Percentiles rank a stretch among this genome's conserved stretches.
Evolutionary conservation across 2,113 vertebrate species (phyloP).

Genomic region (Mastomys coucha): DNA sequence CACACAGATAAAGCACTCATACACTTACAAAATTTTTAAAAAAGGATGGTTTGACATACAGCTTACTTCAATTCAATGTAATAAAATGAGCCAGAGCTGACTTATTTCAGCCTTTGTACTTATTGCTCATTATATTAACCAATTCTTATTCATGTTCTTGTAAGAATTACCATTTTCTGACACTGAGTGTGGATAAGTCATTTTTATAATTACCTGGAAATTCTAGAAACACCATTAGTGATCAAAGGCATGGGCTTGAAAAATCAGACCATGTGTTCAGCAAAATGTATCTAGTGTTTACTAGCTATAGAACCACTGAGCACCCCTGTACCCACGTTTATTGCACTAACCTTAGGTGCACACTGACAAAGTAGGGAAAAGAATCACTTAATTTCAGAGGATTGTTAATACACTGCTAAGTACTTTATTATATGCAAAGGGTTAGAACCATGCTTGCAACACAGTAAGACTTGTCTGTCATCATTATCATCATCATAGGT

Average conservation of each 20-base stretch:
- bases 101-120: background rate
- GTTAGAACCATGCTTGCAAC: background rate
- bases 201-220: constrained; percentile 49
- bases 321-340: background rate
- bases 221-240: background rate
- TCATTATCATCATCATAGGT: background rate
- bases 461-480: background rate
- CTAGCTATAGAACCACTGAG: background rate
- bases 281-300: background rate
- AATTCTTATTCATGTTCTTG: constrained; percentile 53
- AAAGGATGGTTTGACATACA: background rate
- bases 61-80: background rate
- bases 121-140: background rate
- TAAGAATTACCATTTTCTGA: constrained; percentile 33
- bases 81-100: background rate
- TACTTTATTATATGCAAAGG: background rate
- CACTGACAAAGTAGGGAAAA: background rate
- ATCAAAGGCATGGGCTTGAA: constrained; percentile 11
- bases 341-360: background rate
- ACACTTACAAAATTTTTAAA: too few relatives aligned
- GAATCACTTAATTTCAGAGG: background rate
- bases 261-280: background rate
- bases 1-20: background rate
- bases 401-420: background rate
- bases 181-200: background rate